These are phyloP conservation scores for Paedocypris sp. DNA, from an alignment of 2,113 vertebrate genomes.

Conservation along the genomic window DNA sequence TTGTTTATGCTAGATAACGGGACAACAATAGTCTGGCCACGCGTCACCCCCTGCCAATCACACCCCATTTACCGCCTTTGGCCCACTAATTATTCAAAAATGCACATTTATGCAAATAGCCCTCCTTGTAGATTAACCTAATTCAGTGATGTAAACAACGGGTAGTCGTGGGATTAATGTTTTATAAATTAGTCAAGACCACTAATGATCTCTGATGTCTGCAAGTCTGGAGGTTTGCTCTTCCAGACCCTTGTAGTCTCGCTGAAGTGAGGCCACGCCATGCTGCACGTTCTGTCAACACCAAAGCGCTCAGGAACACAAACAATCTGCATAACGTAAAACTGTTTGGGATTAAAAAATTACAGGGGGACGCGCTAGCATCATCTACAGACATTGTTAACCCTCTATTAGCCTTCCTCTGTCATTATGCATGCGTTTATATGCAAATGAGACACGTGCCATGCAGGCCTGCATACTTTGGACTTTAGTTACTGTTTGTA, in stretches of 20 bases:
- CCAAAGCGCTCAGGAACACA: slow-evolving; percentile 37
- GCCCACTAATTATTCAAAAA: slow-evolving; percentile 66
- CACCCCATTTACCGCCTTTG: slow-evolving; percentile 26
- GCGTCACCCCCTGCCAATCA: slow-evolving; percentile 33
- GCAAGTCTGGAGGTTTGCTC: slow-evolving; percentile 39
- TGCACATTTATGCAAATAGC: slow-evolving; percentile 64
- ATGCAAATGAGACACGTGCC: slow-evolving; percentile 13
- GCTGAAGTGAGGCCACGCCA: slow-evolving; percentile 41
- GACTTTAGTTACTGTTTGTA: no score
- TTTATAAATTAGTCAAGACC: slow-evolving; percentile 48
- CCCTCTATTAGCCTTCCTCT: not conserved
- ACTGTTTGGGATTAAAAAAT: slow-evolving; percentile 53
- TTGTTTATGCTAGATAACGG: slow-evolving; percentile 46
- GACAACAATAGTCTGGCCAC: slow-evolving; percentile 52
- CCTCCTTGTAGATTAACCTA: slow-evolving; percentile 61
- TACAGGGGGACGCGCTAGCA: slow-evolving; percentile 13
- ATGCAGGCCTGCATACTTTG: no score
- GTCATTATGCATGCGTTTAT: not conserved
- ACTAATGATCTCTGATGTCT: slow-evolving; percentile 33
- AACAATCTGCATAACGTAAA: slow-evolving; percentile 42
- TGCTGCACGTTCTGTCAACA: slow-evolving; percentile 30
- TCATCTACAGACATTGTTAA: slow-evolving; percentile 27
- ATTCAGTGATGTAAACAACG: slow-evolving; percentile 59
- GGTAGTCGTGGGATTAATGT: slow-evolving; percentile 55
- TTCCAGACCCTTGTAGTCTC: slow-evolving; percentile 32